These are phyloP conservation scores for Xiphophorus birchmanni DNA, from an alignment of 2,797 vertebrate genomes.

Conservation along the genomic window DNA sequence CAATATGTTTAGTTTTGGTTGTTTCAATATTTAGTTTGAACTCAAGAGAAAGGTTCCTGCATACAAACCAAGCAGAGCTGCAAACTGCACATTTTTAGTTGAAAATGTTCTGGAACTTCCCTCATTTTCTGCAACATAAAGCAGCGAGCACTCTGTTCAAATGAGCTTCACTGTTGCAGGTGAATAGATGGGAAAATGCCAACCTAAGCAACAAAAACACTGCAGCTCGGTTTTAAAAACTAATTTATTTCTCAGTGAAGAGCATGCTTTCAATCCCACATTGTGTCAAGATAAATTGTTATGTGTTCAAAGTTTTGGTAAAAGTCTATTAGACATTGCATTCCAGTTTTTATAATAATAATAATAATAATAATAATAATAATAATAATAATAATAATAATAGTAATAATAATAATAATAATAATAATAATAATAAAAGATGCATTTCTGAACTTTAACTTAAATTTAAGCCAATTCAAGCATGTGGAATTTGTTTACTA, in stretches of 20 bases:
- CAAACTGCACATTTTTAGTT: background rate
- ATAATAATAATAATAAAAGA: background rate
- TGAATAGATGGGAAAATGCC: conserved; percentile 10
- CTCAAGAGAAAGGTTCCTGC: background rate
- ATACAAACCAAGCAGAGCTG: background rate
- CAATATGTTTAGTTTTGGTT: background rate
- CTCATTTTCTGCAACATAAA: conserved; percentile 11
- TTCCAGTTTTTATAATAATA: background rate
- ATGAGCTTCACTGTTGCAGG: conserved; percentile 11
- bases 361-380: background rate
- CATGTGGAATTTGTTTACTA: background rate
- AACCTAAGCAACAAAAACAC: background rate
- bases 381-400: background rate
- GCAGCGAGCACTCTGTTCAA: conserved; percentile 18
- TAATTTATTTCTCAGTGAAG: background rate
- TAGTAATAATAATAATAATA: background rate
- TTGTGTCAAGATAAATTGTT: background rate
- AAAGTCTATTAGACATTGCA: background rate
- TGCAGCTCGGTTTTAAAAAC: background rate
- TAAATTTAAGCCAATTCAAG: background rate
- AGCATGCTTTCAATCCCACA: background rate
- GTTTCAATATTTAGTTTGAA: background rate
- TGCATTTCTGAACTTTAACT: background rate
- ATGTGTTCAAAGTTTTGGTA: background rate
- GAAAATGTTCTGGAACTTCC: conserved; percentile 16